Evolutionary conservation across 2,888 invertebrate genomes (phyloP).

Genomic region (Melanophora roralis): DNA sequence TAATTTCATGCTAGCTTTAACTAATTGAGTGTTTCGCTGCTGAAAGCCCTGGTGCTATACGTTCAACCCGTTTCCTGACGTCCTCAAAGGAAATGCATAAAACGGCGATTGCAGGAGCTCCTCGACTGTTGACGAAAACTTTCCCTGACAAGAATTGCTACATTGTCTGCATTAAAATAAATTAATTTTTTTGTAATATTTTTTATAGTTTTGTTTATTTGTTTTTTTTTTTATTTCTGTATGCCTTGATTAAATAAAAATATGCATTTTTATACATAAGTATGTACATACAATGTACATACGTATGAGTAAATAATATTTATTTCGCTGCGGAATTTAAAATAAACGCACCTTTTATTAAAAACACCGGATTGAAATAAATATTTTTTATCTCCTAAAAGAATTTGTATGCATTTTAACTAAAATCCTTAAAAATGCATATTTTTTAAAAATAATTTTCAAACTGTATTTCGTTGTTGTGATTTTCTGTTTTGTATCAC

Average conservation of each 20-base stretch:
- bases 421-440: conserved; percentile 37
- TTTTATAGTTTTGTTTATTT: conserved; percentile 17
- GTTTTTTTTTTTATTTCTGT: not conserved
- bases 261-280: conserved; percentile 36
- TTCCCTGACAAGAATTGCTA: no score
- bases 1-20: no score
- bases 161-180: no score
- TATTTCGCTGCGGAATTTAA: conserved; percentile 22
- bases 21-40: no score
- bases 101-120: no score
- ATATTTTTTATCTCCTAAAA: not conserved
- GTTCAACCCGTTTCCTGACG: no score
- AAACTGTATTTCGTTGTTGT: conserved; percentile 50
- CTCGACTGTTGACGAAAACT: no score
- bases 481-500: conserved; percentile 69
- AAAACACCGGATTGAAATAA: conserved; percentile 32
- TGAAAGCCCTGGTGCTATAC: no score
- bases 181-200: not conserved
- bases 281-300: not conserved
- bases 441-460: conserved; percentile 52
- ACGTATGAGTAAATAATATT: conserved; percentile 28
- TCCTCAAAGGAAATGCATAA: no score
- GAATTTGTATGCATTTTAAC: not conserved
- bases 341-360: conserved; percentile 57
- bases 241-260: conserved; percentile 54